Base-by-base conservation (phyloP, 2,113 vertebrate species). In the Dendropsophus ebraccatus region DNA sequence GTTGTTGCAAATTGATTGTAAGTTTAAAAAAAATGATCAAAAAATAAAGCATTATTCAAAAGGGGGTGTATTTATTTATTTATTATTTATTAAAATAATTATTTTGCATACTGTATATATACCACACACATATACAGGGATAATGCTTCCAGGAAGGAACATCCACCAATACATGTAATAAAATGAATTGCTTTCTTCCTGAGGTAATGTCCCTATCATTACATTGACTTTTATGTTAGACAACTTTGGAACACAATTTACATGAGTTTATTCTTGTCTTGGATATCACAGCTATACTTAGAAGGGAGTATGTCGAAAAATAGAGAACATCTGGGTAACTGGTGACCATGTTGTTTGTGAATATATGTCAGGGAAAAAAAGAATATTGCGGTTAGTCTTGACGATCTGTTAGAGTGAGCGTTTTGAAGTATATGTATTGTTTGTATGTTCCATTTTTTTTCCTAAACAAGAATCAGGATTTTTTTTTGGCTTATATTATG, bases 221-320 rank as follows among this genome's bases (percentile, higher is more conserved):
- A 93, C 91, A 91, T 92, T 78, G 91, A 82, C n/a, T 81, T 85
- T 86, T 49, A 81, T 87, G 56, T 47, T 60, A 58, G 81, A 92
- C 89, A 95, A 94, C 91, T 93, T 92, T 90, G 92, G 91, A 92
- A 92, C 95, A 92, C 87, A 94, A 92, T 92, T 92, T 90, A 89
- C 90, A 92, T 67, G 45, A 90, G 30, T 79, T 90, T 91, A 82
- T 41, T 62, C 90, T 80, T 72, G 88, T 80, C 88, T 67, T 28
- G 79, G 32, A 77, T 74, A 78, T 88, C 87, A 52, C 91, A 91
- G 91, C 92, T 91, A 90, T 25, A 89, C 84, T 90, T 89, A 58
- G 89, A 70, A 84, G 90, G 90, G 88, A 92, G 85, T 89, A 70
- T 9, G 85, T 90, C 82, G 87, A 50, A 90, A 92, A 87, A 67